phyloP scores from a whole-genome alignment of 37 sponge, comb jelly and placozoan genomes.

The Mnemiopsis leidyi region DNA sequence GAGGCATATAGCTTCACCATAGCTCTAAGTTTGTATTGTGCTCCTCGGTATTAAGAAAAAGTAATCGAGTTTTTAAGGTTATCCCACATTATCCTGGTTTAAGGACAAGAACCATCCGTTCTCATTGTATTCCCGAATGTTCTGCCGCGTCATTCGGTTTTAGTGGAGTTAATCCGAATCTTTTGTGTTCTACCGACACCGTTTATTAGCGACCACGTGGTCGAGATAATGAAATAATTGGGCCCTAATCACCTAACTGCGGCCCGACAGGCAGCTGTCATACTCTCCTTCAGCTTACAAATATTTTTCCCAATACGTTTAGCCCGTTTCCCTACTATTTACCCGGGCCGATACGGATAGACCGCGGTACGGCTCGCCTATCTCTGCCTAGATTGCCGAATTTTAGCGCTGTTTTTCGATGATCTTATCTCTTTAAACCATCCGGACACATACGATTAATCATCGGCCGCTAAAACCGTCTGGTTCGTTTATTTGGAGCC shows the following conservation, averaged over 20 bases:
- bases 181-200: not conserved
- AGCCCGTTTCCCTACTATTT: not conserved
- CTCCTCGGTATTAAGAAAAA: too few relatives aligned
- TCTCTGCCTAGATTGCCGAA: not conserved
- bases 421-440: too few relatives aligned
- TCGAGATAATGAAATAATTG: not conserved
- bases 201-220: not conserved
- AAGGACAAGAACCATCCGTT: not conserved
- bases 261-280: not conserved
- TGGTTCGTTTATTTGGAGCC: not conserved
- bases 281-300: not conserved
- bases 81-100: not conserved
- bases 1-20: too few relatives aligned
- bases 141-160: not conserved
- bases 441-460: not conserved
- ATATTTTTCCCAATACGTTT: not conserved
- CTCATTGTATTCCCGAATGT: not conserved
- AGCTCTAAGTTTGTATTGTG: too few relatives aligned
- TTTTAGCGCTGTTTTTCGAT: not conserved
- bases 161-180: not conserved
- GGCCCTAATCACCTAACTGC: not conserved
- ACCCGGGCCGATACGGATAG: not conserved
- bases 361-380: not conserved
- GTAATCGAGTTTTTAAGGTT: too few relatives aligned
- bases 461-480: not conserved